phyloP scores from a whole-genome alignment of 2,888 invertebrate species.

The Syrphus vitripennis region DNA sequence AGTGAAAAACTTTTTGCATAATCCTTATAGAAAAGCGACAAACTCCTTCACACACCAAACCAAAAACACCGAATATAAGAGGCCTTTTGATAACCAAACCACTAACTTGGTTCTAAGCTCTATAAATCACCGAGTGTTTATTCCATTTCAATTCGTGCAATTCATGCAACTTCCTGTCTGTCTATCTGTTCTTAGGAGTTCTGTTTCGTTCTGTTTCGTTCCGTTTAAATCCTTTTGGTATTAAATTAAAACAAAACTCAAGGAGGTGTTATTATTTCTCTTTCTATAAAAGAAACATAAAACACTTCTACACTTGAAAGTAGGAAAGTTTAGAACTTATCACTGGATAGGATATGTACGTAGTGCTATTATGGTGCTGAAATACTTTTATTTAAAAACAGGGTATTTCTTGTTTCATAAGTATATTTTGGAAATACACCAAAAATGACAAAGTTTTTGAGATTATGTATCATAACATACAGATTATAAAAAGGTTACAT shows the following conservation, averaged over 20 bases:
- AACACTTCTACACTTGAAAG: conserved; percentile 11
- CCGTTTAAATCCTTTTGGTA: conserved; percentile 30
- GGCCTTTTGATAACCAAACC: conserved; percentile 17
- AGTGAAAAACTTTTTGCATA: conserved; percentile 62
- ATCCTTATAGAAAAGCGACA: conserved; percentile 47
- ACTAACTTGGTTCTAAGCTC: conserved; percentile 42
- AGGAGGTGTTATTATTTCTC: conserved; percentile 68
- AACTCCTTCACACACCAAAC: conserved; percentile 8
- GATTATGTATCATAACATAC: too few species aligned
- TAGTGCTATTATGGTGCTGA: not conserved
- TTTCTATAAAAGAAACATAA: not conserved
- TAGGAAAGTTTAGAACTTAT: conserved; percentile 56
- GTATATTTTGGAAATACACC: not conserved
- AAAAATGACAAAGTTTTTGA: too few species aligned
- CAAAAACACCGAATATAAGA: conserved; percentile 33
- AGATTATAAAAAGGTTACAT: too few species aligned
- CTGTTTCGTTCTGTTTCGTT: conserved; percentile 4
- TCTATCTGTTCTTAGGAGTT: conserved; percentile 28
- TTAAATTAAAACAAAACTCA: conserved; percentile 67
- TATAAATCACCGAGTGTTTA: conserved; percentile 68
- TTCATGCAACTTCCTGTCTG: conserved; percentile 68
- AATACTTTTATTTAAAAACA: not conserved
- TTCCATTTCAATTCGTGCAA: conserved; percentile 69
- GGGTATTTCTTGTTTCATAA: not conserved
- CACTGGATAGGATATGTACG: not conserved